Evolutionary conservation across 2,113 vertebrate genomes (phyloP), one percentile per base, ranked within the genome.

Genomic region (Corydoras maculifer): DNA sequence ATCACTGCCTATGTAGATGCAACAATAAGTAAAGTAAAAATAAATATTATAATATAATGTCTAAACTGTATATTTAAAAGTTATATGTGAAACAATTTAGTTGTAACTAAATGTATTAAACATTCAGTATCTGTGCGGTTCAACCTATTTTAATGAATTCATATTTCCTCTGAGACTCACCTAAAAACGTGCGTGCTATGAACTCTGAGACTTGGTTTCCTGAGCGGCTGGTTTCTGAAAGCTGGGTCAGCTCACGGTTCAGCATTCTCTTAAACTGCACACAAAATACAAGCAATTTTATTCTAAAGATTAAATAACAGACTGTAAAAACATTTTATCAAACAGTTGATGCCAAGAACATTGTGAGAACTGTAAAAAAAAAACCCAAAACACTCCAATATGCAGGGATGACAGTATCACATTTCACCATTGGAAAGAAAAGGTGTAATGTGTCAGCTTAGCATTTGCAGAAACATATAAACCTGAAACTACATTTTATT

Each of bases 141-240:
- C 2, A 53, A 53, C 51, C 9, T 12, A 10, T 5, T 14, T 14
- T 53, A 53, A 53, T 53, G 3, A 53, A 25, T 48, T 51, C 5
- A 6, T 32, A 72, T 11, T 67, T 43, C 9, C 6, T n/a, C 14
- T 30, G n/a, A 53, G 72, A 78, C 93, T 91, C 85, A 94, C 93
- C 93, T 75, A 94, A 83, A 82, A 94, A 94, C 58, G 91, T 94
- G 79, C 66, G 91, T 79, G 93, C 87, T 77, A 98, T 97, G 83
- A 91, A 97, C 84, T 97, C 91, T 0, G 94, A 98, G 73, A 98
- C 93, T 80, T 97, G 94, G 83, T 93, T 97, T 81, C 95, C 94
- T 0, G 94, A 97, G 72, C 92, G 92, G 74, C 95, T 94, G 12
- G 91, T 94, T 84, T 94, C 94, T 0, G 95, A 97, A 8, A 97